A percentile compares a stretch with the other conserved stretches of the same genome.
These are phyloP conservation scores for Drosophila infuscata DNA, from an alignment of 2,888 invertebrate genomes.

Conservation along the genomic window DNA sequence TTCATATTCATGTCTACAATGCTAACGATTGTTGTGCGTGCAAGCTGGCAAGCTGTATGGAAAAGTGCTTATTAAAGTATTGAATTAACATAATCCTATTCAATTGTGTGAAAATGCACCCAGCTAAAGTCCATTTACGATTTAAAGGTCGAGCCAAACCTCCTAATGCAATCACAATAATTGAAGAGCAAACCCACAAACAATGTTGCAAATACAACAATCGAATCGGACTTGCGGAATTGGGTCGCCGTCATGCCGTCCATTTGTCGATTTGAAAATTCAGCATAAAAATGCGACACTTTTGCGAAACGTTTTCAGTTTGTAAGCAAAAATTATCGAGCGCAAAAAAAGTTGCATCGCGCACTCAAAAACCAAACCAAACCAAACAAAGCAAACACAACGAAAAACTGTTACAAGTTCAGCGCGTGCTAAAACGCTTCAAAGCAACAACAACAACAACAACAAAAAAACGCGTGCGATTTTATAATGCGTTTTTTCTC, in stretches of 20 bases:
- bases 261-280: slow-evolving; percentile 67
- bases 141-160: slow-evolving; percentile 1
- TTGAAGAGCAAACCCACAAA: not conserved
- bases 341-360: slow-evolving; percentile 37
- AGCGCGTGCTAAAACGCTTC: slow-evolving; percentile 25
- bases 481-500: slow-evolving; percentile 25
- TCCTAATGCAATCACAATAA: slow-evolving; percentile 18
- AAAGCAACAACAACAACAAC: too few relatives aligned
- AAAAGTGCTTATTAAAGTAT: not conserved
- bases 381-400: slow-evolving; percentile 31
- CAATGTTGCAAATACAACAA: slow-evolving; percentile 18
- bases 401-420: slow-evolving; percentile 73
- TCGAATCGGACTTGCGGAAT: slow-evolving; percentile 26
- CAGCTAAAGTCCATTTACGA: too few relatives aligned
- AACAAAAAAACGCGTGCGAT: slow-evolving; percentile 11
- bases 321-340: slow-evolving; percentile 66
- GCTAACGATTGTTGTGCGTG: not conserved
- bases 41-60: too few relatives aligned
- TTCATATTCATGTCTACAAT: not conserved
- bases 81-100: not conserved
- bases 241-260: slow-evolving; percentile 63
- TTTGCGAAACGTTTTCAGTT: slow-evolving; percentile 70
- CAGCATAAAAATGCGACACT: slow-evolving; percentile 76
- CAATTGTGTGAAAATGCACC: not conserved
- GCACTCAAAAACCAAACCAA: slow-evolving; percentile 30